Evolutionary conservation across 2,113 vertebrate species (phyloP).

Genomic region (Zingel zingel): DNA sequence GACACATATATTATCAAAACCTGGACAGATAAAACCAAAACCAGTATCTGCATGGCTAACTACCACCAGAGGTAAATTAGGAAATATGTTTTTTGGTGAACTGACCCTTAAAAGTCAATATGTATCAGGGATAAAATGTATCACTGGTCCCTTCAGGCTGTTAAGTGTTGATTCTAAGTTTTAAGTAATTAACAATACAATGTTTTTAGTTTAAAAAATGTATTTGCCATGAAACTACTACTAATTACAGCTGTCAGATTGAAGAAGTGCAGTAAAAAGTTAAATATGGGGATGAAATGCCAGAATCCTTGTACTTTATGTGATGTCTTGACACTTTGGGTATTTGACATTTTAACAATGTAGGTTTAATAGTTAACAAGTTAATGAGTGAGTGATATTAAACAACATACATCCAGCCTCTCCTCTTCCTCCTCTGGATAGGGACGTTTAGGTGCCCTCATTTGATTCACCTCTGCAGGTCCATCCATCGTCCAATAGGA

Average conservation of each 20-base stretch:
- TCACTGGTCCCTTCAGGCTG: background rate
- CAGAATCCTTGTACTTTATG: background rate
- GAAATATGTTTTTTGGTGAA: background rate
- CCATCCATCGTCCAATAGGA: conserved; percentile 98
- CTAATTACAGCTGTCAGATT: background rate
- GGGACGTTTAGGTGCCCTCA: conserved; percentile 89
- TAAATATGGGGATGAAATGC: background rate
- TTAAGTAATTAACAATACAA: background rate
- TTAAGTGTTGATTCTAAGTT: background rate
- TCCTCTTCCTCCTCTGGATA: conserved; percentile 90
- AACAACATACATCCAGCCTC: conserved; percentile 51
- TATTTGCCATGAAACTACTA: background rate
- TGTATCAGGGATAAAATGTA: background rate
- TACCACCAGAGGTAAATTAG: background rate
- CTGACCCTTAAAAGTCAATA: background rate
- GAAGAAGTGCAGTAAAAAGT: background rate
- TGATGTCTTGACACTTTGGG: background rate
- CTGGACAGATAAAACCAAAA: background rate
- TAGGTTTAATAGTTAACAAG: background rate
- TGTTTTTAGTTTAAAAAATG: background rate
- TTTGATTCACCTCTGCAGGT: conserved; percentile 81
- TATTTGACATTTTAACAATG: background rate
- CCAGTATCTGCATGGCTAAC: background rate
- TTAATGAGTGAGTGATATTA: background rate
- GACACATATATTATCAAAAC: background rate